These are phyloP conservation scores for Phoenoteleia sp. DNA, from an alignment of 2,888 invertebrate species.

Conservation along the genomic window DNA sequence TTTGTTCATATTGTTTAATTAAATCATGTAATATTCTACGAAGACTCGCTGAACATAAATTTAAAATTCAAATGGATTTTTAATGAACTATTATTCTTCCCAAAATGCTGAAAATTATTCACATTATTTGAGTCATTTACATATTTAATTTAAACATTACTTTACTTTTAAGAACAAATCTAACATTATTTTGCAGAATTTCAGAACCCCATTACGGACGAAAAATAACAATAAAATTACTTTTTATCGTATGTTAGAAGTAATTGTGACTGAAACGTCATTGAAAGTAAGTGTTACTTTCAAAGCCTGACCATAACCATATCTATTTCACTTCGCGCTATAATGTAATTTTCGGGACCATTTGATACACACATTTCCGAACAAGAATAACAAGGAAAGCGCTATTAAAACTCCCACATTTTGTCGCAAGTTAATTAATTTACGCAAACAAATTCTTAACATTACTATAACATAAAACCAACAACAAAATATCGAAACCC, in stretches of 20 bases:
- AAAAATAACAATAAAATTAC: conserved; percentile 62
- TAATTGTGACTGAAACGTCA: conserved; percentile 65
- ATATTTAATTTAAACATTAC: no score
- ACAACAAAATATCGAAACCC: no score
- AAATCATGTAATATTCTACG: no score
- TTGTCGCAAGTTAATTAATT: conserved; percentile 46
- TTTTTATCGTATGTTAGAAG: conserved; percentile 62
- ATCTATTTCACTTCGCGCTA: conserved; percentile 66
- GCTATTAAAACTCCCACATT: conserved; percentile 8
- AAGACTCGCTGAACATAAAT: no score
- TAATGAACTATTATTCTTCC: no score
- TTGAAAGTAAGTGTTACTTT: conserved; percentile 67
- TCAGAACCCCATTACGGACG: conserved; percentile 14
- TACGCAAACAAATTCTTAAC: conserved; percentile 2
- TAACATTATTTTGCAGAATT: conserved; percentile 13
- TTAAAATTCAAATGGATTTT: no score
- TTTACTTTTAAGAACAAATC: conserved; percentile 44
- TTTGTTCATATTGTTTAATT: no score
- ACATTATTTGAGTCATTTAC: no score
- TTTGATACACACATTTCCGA: conserved; percentile 57
- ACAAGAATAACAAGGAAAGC: conserved; percentile 33
- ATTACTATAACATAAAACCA: no score
- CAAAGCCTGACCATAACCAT: conserved; percentile 68
- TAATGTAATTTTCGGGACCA: conserved; percentile 67
- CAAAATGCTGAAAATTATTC: no score